A percentile compares a stretch with the other conserved stretches of the same genome.
Evolutionary conservation across 2,797 vertebrate species (phyloP).

Genomic region (Danio choprae): DNA sequence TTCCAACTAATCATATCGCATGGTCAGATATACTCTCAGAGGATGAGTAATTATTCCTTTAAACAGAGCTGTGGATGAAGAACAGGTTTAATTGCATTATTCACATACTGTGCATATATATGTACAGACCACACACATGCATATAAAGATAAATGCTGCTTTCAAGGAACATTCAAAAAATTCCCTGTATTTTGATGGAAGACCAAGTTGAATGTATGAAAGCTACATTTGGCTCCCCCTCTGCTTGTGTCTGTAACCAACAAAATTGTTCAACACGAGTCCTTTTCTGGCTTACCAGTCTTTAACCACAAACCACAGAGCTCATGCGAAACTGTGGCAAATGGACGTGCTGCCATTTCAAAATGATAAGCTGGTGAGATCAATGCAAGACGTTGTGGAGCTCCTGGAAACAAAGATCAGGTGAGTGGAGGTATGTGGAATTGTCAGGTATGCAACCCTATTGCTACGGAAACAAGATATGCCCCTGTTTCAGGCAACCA

Average conservation of each 20-base stretch:
- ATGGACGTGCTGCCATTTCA: not conserved
- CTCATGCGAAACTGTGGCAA: conserved; percentile 13
- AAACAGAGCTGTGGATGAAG: no score
- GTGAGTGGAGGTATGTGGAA: not conserved
- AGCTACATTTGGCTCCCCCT: no score
- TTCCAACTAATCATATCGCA: no score
- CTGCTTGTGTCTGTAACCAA: not conserved
- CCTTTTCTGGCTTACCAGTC: not conserved
- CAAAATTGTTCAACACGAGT: not conserved
- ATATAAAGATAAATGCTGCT: no score
- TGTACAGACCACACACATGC: no score
- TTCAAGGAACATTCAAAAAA: no score
- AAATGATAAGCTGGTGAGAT: not conserved
- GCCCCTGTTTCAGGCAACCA: not conserved
- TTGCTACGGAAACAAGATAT: not conserved
- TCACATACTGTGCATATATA: no score
- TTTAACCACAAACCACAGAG: not conserved
- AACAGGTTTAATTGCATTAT: no score
- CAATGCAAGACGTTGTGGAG: not conserved
- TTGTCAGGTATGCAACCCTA: not conserved
- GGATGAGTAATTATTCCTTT: no score
- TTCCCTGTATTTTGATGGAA: no score
- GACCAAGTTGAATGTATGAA: no score
- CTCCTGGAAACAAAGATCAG: not conserved
- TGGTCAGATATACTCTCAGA: no score